Evolutionary conservation across 2,888 invertebrate species (phyloP).

Genomic region (Prosopocoilus inquinatus): DNA sequence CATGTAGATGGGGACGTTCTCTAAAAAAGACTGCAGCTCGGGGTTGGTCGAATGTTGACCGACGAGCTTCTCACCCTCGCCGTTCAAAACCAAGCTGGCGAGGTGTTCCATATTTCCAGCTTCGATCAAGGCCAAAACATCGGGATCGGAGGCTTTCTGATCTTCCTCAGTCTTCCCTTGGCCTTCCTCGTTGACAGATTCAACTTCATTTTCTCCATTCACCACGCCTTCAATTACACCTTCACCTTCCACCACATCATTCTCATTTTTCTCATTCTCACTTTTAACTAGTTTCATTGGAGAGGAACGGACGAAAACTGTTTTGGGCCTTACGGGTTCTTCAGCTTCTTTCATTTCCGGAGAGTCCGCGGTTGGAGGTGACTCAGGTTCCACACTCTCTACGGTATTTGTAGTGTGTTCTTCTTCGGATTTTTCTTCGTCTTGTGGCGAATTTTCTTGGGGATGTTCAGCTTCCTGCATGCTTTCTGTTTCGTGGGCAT

Average conservation of each 20-base stretch:
- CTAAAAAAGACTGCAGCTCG: conserved; percentile 82
- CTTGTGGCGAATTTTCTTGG: conserved; percentile 19
- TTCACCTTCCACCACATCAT: conserved; percentile 34
- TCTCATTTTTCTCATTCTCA: background rate
- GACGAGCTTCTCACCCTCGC: conserved; percentile 77
- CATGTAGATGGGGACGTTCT: conserved; percentile 85
- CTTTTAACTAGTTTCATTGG: background rate
- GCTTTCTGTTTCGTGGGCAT: conserved; percentile 17
- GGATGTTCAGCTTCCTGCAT: background rate
- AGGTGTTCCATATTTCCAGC: conserved; percentile 85
- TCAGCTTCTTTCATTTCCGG: too few relatives aligned
- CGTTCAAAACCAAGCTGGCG: conserved; percentile 84
- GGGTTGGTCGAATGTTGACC: conserved; percentile 69
- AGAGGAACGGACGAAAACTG: background rate
- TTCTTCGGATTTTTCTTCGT: conserved; percentile 27
- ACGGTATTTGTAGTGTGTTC: background rate
- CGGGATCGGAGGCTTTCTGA: conserved; percentile 58
- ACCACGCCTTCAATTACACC: conserved; percentile 50
- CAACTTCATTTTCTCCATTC: conserved; percentile 49
- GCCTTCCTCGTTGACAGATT: conserved; percentile 51
- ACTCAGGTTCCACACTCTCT: too few relatives aligned
- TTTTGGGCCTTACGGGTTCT: too few relatives aligned
- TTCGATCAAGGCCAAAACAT: conserved; percentile 66
- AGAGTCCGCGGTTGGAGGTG: too few relatives aligned
- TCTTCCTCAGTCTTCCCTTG: conserved; percentile 53